Evolutionary conservation across 1,140 invertebrate genomes (phyloP).

Genomic region (Acyrthosiphon pisum): DNA sequence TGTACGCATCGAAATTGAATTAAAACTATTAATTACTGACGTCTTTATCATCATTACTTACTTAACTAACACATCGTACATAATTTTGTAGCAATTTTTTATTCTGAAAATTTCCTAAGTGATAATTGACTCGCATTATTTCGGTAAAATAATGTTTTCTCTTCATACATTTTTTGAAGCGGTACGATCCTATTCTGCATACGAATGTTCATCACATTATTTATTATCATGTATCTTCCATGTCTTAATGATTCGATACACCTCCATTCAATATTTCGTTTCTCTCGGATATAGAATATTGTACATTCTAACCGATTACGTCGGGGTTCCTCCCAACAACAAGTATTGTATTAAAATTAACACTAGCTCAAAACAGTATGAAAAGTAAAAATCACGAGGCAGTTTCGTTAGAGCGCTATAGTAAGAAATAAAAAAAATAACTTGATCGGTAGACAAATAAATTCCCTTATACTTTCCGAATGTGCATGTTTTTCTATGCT

Average conservation of each 20-base stretch:
- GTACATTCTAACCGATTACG: not conserved
- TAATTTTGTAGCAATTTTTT: not conserved
- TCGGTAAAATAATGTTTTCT: not conserved
- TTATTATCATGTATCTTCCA: not conserved
- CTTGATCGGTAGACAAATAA: not conserved
- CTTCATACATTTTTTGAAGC: not conserved
- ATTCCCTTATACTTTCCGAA: not conserved
- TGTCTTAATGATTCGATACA: not conserved
- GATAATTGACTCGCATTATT: not conserved
- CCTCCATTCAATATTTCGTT: not conserved
- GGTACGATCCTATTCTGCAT: not conserved
- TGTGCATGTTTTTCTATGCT: not conserved
- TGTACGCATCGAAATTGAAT: not conserved
- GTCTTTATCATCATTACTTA: not conserved
- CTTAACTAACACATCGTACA: not conserved
- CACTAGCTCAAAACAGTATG: no score
- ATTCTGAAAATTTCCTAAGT: not conserved
- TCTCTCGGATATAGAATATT: not conserved
- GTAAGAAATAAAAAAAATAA: not conserved
- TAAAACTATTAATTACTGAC: slow-evolving; percentile 28
- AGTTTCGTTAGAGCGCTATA: not conserved
- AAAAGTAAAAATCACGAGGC: not conserved
- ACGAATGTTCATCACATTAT: not conserved
- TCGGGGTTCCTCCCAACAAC: not conserved
- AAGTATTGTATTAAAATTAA: not conserved